A percentile compares a stretch with the other conserved stretches of the same genome.
Evolutionary conservation across 2,888 invertebrate species (phyloP).

Genomic region (Apoderus coryli): DNA sequence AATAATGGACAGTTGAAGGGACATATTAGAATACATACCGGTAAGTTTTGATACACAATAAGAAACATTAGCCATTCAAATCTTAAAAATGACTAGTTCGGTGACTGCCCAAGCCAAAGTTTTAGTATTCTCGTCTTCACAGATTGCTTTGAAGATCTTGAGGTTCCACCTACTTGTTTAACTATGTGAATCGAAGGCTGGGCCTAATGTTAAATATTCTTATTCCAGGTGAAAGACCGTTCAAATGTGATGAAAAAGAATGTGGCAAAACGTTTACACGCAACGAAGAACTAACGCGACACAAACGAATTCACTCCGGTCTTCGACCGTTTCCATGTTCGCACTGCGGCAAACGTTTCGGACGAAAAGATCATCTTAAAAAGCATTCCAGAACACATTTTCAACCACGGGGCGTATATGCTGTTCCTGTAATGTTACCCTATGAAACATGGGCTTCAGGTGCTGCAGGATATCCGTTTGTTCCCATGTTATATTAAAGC

Average conservation of each 20-base stretch:
- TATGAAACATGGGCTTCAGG: conserved; percentile 28
- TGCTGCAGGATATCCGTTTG: conserved; percentile 18
- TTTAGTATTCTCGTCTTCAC: no score
- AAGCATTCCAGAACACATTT: conserved; percentile 83
- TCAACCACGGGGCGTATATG: conserved; percentile 37
- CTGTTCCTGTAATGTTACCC: conserved; percentile 31
- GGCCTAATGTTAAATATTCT: no score
- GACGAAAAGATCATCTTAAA: conserved; percentile 85
- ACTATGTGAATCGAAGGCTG: no score
- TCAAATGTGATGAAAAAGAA: conserved; percentile 68
- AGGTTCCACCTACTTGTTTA: no score
- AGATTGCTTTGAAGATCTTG: no score
- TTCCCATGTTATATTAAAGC: conserved; percentile 22
- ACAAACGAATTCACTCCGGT: conserved; percentile 80
- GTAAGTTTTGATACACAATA: no score
- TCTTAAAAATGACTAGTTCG: no score
- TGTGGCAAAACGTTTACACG: conserved; percentile 85
- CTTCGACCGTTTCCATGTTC: conserved; percentile 73
- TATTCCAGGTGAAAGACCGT: conserved; percentile 64
- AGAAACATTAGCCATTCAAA: no score
- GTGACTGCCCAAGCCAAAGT: no score
- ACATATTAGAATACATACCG: conserved; percentile 82
- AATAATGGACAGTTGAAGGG: conserved; percentile 87
- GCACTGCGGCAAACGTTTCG: conserved; percentile 84
- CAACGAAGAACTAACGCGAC: conserved; percentile 84